phyloP scores from a whole-genome alignment of 2,888 invertebrate species.

The Oligia fasciuncula region DNA sequence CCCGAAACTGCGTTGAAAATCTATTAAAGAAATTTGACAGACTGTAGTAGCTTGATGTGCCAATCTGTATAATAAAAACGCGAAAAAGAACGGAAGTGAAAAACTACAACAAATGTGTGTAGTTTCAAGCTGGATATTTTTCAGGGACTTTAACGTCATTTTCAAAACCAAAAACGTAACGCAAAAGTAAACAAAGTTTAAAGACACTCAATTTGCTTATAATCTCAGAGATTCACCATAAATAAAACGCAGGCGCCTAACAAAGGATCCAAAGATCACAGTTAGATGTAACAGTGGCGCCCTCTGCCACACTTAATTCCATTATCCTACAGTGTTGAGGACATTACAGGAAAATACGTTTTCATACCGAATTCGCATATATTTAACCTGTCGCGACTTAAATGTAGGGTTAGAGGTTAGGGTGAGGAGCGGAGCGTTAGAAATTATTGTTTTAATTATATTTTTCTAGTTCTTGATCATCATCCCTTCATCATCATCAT shows the following conservation, averaged over 20 bases:
- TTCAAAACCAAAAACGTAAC: background rate
- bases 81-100: background rate
- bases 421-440: conserved; percentile 24
- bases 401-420: conserved; percentile 14
- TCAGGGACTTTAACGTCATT: background rate
- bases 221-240: conserved; percentile 11
- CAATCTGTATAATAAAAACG: too few species aligned
- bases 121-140: background rate
- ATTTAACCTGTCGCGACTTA: conserved; percentile 68
- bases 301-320: conserved; percentile 47
- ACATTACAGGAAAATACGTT: conserved; percentile 70
- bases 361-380: conserved; percentile 69
- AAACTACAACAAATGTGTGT: background rate
- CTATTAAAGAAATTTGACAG: too few species aligned
- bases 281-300: conserved; percentile 32
- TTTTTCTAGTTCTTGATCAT: too few species aligned
- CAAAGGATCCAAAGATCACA: conserved; percentile 40
- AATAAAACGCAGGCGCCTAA: conserved; percentile 22
- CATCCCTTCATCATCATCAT: too few species aligned
- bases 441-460: conserved; percentile 7
- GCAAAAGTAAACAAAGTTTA: background rate
- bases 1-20: too few species aligned
- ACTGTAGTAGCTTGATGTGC: too few species aligned
- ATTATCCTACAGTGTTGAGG: conserved; percentile 58
- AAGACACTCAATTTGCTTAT: background rate